Evolutionary conservation across 2,888 invertebrate species (phyloP), one percentile per base, ranked within the genome.

Genomic region (Aphidius colemani): DNA sequence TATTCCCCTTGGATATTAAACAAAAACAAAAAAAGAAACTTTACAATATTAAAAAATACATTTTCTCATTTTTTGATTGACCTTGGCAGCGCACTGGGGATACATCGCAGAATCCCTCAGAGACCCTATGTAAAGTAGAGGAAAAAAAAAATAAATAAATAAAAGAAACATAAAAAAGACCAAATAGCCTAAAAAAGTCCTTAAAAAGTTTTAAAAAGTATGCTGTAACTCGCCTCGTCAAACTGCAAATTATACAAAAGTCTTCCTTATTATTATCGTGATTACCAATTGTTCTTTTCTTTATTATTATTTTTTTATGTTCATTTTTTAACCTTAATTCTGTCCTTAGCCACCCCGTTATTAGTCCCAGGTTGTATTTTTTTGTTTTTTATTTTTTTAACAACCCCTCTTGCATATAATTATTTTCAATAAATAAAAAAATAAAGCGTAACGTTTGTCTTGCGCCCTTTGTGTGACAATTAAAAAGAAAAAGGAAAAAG

Each of bases 211-310:
- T 59, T 59, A 51, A 62, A 57, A 45, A 45, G 55, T 64, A 30
- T 30, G 70, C 69, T 64, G 71, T 62, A 69, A 74, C 72, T 66
- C 70, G 74, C 4, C 75, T 78, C 81, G 77, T 80, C 80, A 80
- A 81, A 78, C 75, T 75, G 74, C 74, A 74, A 81, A 81, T 81
- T 81, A 81, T 77, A 77, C 74, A 74, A 68, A 46, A 18, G 53
- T 41, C 53, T 18, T 44, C 46, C 77, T 81, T 79, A 79, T 80
- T 79, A 78, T 80, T 79, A 80, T 76, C 78, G 73, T 68, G 75
- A 73, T 74, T 74, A 72, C 70, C 45, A 46, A 71, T 70, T 70
- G 68, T 71, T 70, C 68, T 72, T 70, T 74, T 73, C 73, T 68
- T 70, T 67, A 72, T 72, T 71, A 58, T 64, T 66, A 67, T 66